Base-by-base conservation (phyloP, 2,797 vertebrate species). In the Myotis vivesi region DNA sequence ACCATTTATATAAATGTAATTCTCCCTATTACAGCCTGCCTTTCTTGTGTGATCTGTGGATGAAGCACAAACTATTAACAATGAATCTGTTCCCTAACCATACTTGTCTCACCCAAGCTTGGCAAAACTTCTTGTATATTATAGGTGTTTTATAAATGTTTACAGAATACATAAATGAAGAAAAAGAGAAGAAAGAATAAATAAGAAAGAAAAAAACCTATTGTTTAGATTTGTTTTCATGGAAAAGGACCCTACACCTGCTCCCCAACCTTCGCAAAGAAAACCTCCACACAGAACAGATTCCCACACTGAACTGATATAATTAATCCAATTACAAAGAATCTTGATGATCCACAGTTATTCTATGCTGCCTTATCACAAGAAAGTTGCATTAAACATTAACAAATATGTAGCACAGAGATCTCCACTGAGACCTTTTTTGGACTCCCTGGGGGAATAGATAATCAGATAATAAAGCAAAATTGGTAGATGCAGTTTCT, bases 381-480 rank as follows among this genome's bases (percentile, higher is more conserved):
- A 33, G 53, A 82, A 94, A 82, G 38, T 79, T 69, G 33, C 89
- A 85, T 53, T 92, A 76, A 89, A 92, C 30, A 89, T 76, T 36
- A 87, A 93, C 25, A 89, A 91, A 87, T 46, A 80, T 1, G 8
- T 22, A 85, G 72, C 25, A 44, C 0, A 79, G 11, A 94, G 59
- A 87, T 51, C 16, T 1, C 22, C 5, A 80, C 2, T 23, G 11
- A 72, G 30, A 84, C 53, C 51, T 59, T 92, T 92, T 77, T n/a
- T 87, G 46, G 25, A 90, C 17, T 68, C 44, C 64, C 4, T 38
- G 33, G 30, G 20, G 30, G 20, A 53, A 90, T 25, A 88, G 15
- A 93, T 66, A 7, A 89, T 77, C 44, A 83, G 20, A 73, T 46
- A 95, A 87, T 73, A 75, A 90, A 94, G 44, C 11, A 93, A 91